Conservation (phyloP, 2,113 vertebrate species). For the Egretta garzetta region DNA sequence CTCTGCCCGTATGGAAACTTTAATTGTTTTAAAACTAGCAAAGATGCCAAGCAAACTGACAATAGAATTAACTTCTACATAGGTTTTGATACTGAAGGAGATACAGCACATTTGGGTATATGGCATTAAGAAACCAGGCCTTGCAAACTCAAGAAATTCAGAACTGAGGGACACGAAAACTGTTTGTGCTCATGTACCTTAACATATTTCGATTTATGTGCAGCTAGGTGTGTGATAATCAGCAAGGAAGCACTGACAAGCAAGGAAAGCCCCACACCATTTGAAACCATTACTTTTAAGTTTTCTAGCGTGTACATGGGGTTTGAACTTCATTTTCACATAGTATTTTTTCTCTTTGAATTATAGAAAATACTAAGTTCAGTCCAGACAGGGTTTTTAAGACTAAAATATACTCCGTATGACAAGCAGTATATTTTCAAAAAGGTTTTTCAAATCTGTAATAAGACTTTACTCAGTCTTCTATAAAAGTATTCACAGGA, state of each 20-base stretch:
- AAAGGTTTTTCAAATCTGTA: not conserved
- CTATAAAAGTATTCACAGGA: not conserved
- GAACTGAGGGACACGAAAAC: not conserved
- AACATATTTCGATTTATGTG: not conserved
- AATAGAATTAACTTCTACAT: not conserved
- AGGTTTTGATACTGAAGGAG: not conserved
- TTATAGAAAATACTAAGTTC: not conserved
- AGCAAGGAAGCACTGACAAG: not conserved
- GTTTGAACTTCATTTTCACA: not conserved
- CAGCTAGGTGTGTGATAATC: not conserved
- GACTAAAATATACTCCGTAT: not conserved
- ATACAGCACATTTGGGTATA: not conserved
- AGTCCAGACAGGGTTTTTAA: not conserved
- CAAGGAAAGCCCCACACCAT: not conserved
- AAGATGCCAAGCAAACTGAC: not conserved
- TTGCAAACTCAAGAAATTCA: not conserved
- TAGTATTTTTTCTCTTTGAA: not conserved
- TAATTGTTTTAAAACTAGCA: not conserved
- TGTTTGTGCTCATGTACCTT: fast-evolving
- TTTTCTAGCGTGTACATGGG: not conserved
- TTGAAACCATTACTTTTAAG: not conserved
- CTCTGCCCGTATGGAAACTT: not conserved
- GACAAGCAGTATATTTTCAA: not conserved
- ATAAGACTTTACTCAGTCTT: not conserved
- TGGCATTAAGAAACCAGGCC: not conserved